These are phyloP conservation scores for Drosophila novamexicana DNA, from an alignment of 1,140 invertebrate species.

Conservation along the genomic window DNA sequence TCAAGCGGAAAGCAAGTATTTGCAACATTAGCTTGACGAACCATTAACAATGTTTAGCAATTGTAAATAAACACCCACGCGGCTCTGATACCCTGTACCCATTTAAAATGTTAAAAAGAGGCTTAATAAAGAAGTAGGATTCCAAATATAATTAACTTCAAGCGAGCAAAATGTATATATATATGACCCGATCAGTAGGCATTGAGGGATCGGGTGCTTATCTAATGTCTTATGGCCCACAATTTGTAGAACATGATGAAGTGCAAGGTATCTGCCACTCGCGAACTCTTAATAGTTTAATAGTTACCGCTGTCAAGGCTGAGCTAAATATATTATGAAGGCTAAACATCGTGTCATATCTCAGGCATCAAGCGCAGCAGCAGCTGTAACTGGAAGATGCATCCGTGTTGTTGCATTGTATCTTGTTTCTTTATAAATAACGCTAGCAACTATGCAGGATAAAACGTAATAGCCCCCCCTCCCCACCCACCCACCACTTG, in stretches of 20 bases:
- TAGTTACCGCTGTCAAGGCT: conserved; percentile 24
- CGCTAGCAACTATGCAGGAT: conserved; percentile 50
- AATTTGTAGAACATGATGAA: not conserved
- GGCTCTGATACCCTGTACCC: not conserved
- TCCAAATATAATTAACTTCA: too few relatives aligned
- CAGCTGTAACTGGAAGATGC: conserved; percentile 7
- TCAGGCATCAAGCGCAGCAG: conserved; percentile 17
- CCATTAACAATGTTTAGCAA: not conserved
- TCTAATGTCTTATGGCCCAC: not conserved
- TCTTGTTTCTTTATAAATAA: conserved; percentile 60
- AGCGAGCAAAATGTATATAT: too few relatives aligned
- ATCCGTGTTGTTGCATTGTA: conserved; percentile 43
- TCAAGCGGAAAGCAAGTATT: not conserved
- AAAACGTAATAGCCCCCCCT: conserved; percentile 19
- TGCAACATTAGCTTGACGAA: not conserved
- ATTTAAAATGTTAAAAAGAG: not conserved
- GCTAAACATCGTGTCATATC: conserved; percentile 59
- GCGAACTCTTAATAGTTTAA: not conserved
- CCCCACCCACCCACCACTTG: not conserved
- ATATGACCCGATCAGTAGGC: not conserved
- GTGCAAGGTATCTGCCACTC: not conserved
- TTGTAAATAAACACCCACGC: not conserved
- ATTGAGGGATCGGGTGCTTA: not conserved
- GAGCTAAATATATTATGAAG: conserved; percentile 59
- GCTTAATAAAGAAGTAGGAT: too few relatives aligned